phyloP scores from a whole-genome alignment of 2,113 vertebrate species.

The Nannospalax galili region DNA sequence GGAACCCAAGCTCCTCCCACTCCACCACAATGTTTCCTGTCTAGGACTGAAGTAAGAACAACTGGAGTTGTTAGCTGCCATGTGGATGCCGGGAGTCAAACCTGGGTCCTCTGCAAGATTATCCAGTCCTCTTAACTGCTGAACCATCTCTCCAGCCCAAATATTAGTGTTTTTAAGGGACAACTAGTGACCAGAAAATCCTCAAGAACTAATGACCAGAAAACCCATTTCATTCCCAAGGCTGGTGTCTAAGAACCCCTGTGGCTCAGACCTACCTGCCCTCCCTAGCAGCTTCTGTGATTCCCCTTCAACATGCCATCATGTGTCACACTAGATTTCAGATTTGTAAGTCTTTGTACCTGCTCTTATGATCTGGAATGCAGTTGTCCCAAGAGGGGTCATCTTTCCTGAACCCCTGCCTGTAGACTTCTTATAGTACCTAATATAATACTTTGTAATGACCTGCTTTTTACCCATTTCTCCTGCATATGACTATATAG shows the following conservation, averaged over 20 bases:
- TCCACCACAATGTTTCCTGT: neutral
- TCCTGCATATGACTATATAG: neutral
- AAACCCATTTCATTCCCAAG: neutral
- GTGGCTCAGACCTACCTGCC: neutral
- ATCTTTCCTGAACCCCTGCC: neutral
- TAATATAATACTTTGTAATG: neutral
- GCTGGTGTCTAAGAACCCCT: neutral
- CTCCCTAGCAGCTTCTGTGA: neutral
- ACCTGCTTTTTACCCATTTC: neutral
- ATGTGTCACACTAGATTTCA: neutral
- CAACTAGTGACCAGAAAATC: too few relatives aligned
- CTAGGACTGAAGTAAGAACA: neutral
- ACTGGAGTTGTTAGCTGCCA: too few relatives aligned
- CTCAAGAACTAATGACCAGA: neutral
- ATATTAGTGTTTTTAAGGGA: constrained; percentile 48
- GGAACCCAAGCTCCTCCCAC: neutral
- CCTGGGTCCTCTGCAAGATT: too few relatives aligned
- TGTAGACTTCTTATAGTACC: neutral
- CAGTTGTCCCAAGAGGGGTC: neutral
- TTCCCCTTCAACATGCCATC: neutral
- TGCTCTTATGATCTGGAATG: neutral
- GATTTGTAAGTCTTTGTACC: neutral
- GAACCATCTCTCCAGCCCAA: too few relatives aligned
- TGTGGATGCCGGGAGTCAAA: too few relatives aligned
- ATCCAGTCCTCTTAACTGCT: too few relatives aligned